Base-by-base conservation (phyloP, 2,113 vertebrate genomes). In the Microcebus murinus region DNA sequence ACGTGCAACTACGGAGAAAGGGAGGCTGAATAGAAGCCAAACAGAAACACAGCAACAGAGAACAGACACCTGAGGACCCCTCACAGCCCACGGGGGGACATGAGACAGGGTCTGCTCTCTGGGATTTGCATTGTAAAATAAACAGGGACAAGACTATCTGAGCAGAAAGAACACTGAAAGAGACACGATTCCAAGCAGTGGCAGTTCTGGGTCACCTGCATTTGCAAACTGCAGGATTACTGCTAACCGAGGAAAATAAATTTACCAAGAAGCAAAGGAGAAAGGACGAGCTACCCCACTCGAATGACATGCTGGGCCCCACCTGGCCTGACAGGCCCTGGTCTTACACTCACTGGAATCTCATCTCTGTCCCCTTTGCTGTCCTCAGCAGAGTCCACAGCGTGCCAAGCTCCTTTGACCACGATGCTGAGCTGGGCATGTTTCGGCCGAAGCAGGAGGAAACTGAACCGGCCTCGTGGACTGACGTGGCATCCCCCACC, bases 41-140 rank as follows among this genome's bases (percentile, higher is more conserved):
- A 65, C 57, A 50, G n/a, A 57, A 67, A 50, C 29, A 11, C 8
- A 3, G 13, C 7, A 70, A 55, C 36, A 87, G 57, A 73, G 77
- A 85, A 50, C 0, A 27, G 11, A 11, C 3, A 45, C n/a, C 55
- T 57, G 0, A 57, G 29, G 42, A 65, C 8, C 48, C 42, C 36
- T 0, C 2, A 21, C 2, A 21, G 3, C 65, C 65, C n/a, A 39
- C 1, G 1, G 1, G 18, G n/a, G 67, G 52, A 67, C 36, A 18
- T 1, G 7, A 50, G 18, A 61, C 0, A 1, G 11, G 27, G 50
- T 34, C 55, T 31, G 0, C 59, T 11, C 25, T 45, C 55, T 31
- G 31, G 31, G 63, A 50, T 42, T 34, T 36, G 36, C 3, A 52
- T 50, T 50, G 74, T 48, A 61, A 52, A 18, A 70, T 42, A 50